Evolutionary conservation across 2,797 vertebrate species (phyloP).

Genomic region (Xiphophorus birchmanni): DNA sequence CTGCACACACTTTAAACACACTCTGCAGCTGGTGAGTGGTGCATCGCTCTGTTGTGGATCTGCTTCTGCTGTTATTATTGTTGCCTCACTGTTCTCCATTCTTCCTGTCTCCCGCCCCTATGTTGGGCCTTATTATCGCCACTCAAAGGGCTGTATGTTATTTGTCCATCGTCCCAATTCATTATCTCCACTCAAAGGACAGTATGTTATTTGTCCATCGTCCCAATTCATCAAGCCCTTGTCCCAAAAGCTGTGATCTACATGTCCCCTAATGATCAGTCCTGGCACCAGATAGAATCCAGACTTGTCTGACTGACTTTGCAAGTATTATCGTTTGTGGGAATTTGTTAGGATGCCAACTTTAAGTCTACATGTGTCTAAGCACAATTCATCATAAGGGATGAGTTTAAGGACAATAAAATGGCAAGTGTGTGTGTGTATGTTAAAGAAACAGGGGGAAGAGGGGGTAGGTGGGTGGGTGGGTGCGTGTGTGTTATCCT

Average conservation of each 20-base stretch:
- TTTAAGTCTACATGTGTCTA: constrained; percentile 2
- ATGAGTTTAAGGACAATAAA: neutral
- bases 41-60: constrained; percentile 7
- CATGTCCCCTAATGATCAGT: constrained; percentile 47
- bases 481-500: constrained; percentile 20
- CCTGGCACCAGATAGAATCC: constrained; percentile 17
- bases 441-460: constrained; percentile 17
- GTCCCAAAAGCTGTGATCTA: constrained; percentile 30
- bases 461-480: neutral
- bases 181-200: constrained; percentile 33
- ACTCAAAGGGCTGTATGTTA: constrained; percentile 5
- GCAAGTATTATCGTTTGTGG: constrained; percentile 18
- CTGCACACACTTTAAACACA: neutral
- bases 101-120: constrained; percentile 15
- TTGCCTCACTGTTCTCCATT: constrained; percentile 21
- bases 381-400: neutral
- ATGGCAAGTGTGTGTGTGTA: constrained; percentile 4
- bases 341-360: constrained; percentile 22
- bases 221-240: constrained; percentile 32
- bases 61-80: constrained; percentile 25
- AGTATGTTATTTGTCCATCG: constrained; percentile 18
- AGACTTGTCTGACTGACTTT: constrained; percentile 29
- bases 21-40: constrained; percentile 7
- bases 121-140: constrained; percentile 40
- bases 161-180: constrained; percentile 25